Percentiles rank a stretch among this genome's conserved stretches.
phyloP scores from a whole-genome alignment of 2,888 invertebrate genomes.

The Sturmia bella region DNA sequence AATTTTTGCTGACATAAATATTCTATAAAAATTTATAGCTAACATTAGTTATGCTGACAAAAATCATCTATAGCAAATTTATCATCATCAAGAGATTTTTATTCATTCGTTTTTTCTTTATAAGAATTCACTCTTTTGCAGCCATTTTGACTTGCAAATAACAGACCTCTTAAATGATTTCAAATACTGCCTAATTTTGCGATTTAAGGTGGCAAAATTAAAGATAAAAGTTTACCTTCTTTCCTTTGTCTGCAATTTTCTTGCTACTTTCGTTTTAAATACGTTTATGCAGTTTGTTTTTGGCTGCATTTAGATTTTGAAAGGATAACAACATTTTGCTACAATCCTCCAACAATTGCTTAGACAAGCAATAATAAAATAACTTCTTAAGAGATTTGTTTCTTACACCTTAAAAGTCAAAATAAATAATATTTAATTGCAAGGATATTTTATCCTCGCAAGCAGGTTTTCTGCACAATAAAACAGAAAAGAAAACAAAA shows the following conservation, averaged over 20 bases:
- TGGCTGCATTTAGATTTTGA: conserved; percentile 8
- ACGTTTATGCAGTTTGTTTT: neutral
- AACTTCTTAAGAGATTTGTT: neutral
- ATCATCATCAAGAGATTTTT: too few species aligned
- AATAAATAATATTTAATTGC: neutral
- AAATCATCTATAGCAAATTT: too few species aligned
- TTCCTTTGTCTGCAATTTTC: conserved; percentile 7
- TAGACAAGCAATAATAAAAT: conserved; percentile 2
- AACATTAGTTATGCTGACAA: too few species aligned
- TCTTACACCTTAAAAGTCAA: conserved; percentile 4
- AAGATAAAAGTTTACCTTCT: conserved; percentile 8
- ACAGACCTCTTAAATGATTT: neutral
- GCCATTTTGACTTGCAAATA: neutral
- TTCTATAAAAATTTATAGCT: too few species aligned
- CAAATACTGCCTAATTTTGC: neutral
- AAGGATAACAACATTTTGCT: conserved; percentile 37
- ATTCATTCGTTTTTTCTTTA: too few species aligned
- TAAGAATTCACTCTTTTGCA: neutral
- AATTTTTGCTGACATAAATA: too few species aligned
- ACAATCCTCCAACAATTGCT: neutral
- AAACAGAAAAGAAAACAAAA: neutral
- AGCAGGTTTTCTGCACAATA: neutral
- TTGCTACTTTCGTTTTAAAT: neutral
- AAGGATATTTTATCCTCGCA: conserved; percentile 1
- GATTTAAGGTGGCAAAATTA: conserved; percentile 2